Evolutionary conservation across 2,797 vertebrate genomes (phyloP).

Genomic region (Threskiornis aethiopicus): DNA sequence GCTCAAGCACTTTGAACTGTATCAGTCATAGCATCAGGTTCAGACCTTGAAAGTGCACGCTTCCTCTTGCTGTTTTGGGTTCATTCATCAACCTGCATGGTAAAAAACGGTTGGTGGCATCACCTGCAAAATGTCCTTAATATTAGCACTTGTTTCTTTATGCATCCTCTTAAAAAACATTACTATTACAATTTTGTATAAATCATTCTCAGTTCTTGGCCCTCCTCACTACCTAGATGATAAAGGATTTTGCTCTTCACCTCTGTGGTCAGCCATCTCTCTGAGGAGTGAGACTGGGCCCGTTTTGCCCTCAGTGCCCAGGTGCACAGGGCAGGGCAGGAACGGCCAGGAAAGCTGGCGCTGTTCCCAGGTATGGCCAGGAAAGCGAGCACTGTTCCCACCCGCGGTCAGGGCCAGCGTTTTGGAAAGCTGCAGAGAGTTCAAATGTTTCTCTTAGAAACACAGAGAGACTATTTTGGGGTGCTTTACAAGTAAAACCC

Average conservation of each 20-base stretch:
- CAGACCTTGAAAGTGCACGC: neutral
- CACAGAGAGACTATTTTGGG: accelerated
- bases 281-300: neutral
- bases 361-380: neutral
- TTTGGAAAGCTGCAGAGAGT: neutral
- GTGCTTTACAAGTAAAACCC: neutral
- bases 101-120: neutral
- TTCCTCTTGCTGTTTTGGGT: neutral
- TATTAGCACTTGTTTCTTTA: neutral
- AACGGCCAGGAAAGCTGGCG: accelerated
- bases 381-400: neutral
- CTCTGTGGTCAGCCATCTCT: neutral
- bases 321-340: neutral
- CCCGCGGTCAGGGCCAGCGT: neutral
- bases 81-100: neutral
- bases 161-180: neutral
- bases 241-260: neutral
- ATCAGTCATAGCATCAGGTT: neutral
- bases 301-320: neutral
- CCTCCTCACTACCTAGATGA: neutral
- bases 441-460: neutral
- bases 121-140: neutral
- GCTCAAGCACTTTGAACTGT: neutral
- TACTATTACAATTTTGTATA: neutral
- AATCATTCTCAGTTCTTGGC: neutral